These are phyloP conservation scores for Apamea crenata DNA, from an alignment of 2,888 invertebrate species.

Conservation along the genomic window DNA sequence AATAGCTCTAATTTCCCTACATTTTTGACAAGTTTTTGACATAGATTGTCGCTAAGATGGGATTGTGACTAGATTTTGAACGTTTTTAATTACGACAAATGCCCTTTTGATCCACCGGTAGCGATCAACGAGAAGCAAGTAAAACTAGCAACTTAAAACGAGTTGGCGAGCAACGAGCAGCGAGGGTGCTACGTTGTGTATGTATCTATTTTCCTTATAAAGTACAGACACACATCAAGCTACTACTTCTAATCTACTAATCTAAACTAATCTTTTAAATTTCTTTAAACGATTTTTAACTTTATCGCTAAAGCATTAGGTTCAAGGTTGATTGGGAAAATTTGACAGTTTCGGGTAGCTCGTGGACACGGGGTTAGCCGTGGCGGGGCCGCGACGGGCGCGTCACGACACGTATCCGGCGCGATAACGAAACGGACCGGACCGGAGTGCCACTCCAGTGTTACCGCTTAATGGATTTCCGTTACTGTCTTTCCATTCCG, in stretches of 20 bases:
- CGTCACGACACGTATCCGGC: constrained; percentile 54
- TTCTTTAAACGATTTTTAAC: too few relatives aligned
- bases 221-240: too few relatives aligned
- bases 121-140: neutral
- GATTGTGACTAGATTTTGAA: too few relatives aligned
- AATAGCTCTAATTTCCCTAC: too few relatives aligned
- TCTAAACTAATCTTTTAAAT: too few relatives aligned
- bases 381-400: constrained; percentile 16
- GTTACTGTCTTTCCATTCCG: constrained; percentile 46
- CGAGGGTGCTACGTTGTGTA: neutral
- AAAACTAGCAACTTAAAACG: neutral
- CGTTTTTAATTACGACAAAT: too few relatives aligned
- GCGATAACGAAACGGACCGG: constrained; percentile 47
- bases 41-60: too few relatives aligned
- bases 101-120: neutral
- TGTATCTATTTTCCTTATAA: neutral
- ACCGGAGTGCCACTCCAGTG: constrained; percentile 51
- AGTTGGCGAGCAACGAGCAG: neutral
- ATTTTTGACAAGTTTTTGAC: too few relatives aligned
- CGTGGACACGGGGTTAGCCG: neutral
- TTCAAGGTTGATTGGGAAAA: too few relatives aligned
- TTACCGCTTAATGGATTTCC: constrained; percentile 65
- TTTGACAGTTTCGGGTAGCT: too few relatives aligned
- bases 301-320: too few relatives aligned
- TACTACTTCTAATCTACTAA: too few relatives aligned